These are phyloP conservation scores for Styela plicata DNA, from an alignment of 23 tunicate genomes.

Conservation along the genomic window DNA sequence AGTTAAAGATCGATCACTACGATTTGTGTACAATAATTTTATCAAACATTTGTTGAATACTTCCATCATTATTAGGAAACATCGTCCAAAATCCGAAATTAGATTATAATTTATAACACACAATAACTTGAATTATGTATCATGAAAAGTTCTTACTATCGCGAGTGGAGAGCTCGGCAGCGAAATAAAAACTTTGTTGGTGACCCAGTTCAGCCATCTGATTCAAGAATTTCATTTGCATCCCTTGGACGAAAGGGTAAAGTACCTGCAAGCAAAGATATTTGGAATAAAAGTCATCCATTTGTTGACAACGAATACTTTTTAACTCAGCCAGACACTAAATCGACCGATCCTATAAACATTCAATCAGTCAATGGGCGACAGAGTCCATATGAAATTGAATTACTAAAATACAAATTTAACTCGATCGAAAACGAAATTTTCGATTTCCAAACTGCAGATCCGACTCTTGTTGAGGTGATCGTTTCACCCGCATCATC, in stretches of 20 bases:
- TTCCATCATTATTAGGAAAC: no score
- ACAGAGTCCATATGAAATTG: neutral
- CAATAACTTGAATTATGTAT: neutral
- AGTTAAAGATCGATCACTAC: no score
- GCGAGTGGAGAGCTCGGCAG: neutral
- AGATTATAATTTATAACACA: no score
- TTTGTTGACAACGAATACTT: neutral
- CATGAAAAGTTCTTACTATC: neutral
- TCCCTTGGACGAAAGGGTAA: neutral
- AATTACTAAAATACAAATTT: neutral
- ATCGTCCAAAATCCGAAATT: no score
- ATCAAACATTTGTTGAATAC: no score
- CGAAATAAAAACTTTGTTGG: neutral
- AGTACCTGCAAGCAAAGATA: neutral
- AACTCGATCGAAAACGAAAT: neutral
- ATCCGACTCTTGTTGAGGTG: neutral
- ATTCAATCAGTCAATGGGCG: neutral
- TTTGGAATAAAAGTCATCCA: neutral
- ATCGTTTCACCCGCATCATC: neutral
- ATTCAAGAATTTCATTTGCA: neutral
- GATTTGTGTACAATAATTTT: no score
- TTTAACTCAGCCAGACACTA: neutral
- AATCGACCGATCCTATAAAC: neutral
- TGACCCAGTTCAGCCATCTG: neutral
- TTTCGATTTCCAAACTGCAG: neutral